These are phyloP conservation scores for Tubulanus polymorphus DNA, from an alignment of 2,888 invertebrate genomes.

Conservation along the genomic window DNA sequence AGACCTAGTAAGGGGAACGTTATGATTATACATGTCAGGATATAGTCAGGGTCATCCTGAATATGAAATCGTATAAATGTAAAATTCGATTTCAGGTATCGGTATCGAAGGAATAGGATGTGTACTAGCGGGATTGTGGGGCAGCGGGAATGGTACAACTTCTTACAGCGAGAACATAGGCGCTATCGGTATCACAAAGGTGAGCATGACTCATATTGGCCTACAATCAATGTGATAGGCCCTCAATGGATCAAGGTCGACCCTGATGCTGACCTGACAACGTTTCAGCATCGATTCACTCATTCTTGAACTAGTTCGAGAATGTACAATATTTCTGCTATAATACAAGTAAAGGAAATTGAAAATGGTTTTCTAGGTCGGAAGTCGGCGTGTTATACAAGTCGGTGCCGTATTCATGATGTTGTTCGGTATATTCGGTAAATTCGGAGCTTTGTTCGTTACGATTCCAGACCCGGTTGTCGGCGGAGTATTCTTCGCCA, in stretches of 20 bases:
- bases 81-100: slow-evolving; percentile 41
- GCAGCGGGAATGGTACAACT: slow-evolving; percentile 81
- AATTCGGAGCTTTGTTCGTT: slow-evolving; percentile 55
- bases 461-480: slow-evolving; percentile 57
- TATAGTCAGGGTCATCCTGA: not conserved
- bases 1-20: not conserved
- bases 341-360: too few species aligned
- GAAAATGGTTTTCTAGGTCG: slow-evolving; percentile 42
- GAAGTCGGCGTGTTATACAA: slow-evolving; percentile 48
- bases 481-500: slow-evolving; percentile 49
- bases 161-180: slow-evolving; percentile 89
- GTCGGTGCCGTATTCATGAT: slow-evolving; percentile 48
- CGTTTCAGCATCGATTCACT: too few species aligned
- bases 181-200: slow-evolving; percentile 81
- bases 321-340: too few species aligned
- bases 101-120: slow-evolving; percentile 80
- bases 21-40: not conserved
- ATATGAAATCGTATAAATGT: not conserved
- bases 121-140: slow-evolving; percentile 77
- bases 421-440: slow-evolving; percentile 53
- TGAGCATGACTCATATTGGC: slow-evolving; percentile 34
- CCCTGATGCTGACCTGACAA: too few species aligned
- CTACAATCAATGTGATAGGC: too few species aligned
- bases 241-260: too few species aligned
- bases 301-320: too few species aligned